Evolutionary conservation across 2,888 invertebrate species (phyloP), one percentile per base, ranked within the genome.

Genomic region (Hirtodrosophila alboralis): DNA sequence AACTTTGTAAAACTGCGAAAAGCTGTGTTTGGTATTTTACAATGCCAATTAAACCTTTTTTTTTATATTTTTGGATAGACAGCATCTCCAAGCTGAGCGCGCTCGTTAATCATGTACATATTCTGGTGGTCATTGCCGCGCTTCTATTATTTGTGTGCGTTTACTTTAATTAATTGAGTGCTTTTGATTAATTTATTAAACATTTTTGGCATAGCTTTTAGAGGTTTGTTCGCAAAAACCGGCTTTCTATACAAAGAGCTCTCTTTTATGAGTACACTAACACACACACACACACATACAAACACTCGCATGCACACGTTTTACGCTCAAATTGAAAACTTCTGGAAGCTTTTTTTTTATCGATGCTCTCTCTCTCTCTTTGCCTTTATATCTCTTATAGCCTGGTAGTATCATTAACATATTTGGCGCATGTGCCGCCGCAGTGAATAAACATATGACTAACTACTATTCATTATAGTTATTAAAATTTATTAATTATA

Each of bases 311-410:
- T 13, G 13, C 34, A 23, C 30, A 31, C 18, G n/a, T 30, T 56
- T 57, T 58, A 12, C 52, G 30, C 80, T 79, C 75, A 63, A 53
- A 21, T 54, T 77, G 59, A 75, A 80, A 84, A 56, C 64, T 77
- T 79, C 80, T 84, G 56, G 80, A 79, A 69, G 23, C 30, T 48
- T 36, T 63, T 56, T 40, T 52, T 43, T 51, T 43, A 18, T 23
- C 34, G 30, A 33, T 41, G n/a, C 40, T 28, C 43, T 51, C 49
- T 66, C 41, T 18, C 18, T 18, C 18, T 34, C 10, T 41, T 26
- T 30, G 2, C 6, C 14, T 23, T 26, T 16, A 23, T 13, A 30
- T 47, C 27, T 37, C 21, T 52, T 13, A 18, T 18, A 18, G 8
- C 16, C 38, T 13, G 16, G 31, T 28, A 33, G 37, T 44, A 48